These are phyloP conservation scores for Invenusta paracnida DNA, from an alignment of 2,888 invertebrate genomes.

Conservation along the genomic window DNA sequence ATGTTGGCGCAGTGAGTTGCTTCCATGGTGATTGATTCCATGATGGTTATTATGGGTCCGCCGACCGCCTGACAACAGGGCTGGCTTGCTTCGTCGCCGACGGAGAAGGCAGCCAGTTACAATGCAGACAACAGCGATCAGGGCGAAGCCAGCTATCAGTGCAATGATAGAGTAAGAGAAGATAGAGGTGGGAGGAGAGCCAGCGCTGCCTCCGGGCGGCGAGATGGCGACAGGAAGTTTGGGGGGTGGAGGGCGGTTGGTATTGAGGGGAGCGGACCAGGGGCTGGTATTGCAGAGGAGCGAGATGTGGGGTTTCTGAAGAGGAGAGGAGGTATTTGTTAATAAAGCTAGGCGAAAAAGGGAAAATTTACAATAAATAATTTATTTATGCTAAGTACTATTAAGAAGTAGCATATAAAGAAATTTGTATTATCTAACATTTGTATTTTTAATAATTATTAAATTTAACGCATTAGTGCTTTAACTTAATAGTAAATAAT, in stretches of 20 bases:
- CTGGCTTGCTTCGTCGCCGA: neutral
- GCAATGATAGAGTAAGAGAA: constrained; percentile 33
- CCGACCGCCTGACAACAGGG: neutral
- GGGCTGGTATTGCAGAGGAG: constrained; percentile 32
- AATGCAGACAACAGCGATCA: constrained; percentile 40
- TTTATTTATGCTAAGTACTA: no score
- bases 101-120: constrained; percentile 34
- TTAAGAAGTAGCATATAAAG: no score
- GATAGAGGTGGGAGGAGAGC: neutral
- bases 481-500: no score
- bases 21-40: no score
- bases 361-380: neutral
- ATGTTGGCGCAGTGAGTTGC: no score
- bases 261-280: constrained; percentile 34
- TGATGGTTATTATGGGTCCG: neutral
- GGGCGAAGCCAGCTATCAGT: constrained; percentile 32
- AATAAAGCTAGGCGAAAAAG: no score
- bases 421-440: no score
- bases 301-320: neutral
- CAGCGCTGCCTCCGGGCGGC: neutral
- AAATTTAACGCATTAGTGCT: no score
- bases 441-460: no score
- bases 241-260: neutral
- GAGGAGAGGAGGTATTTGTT: no score
- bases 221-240: neutral